These are phyloP conservation scores for Dinomys branickii DNA, from an alignment of 2,113 vertebrate genomes.

Conservation along the genomic window DNA sequence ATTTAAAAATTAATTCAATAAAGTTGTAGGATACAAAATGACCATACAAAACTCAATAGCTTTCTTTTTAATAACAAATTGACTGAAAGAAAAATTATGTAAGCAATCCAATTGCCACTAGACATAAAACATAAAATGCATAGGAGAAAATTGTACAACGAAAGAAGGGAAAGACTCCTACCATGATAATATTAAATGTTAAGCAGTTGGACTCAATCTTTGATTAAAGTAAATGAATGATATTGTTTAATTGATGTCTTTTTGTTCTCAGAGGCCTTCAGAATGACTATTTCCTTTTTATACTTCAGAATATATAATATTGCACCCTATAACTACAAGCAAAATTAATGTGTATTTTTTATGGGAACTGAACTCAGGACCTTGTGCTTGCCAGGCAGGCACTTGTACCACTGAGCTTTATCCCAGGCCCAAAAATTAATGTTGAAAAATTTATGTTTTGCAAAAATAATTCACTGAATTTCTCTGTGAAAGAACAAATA, in stretches of 20 bases:
- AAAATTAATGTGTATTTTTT: not conserved
- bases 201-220: not conserved
- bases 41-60: not conserved
- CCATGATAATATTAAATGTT: not conserved
- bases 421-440: too few relatives aligned
- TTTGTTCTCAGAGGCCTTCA: not conserved
- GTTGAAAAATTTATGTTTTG: not conserved
- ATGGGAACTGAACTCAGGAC: too few relatives aligned
- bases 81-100: too few relatives aligned
- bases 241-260: not conserved
- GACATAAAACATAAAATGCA: not conserved
- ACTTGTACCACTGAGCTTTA: too few relatives aligned
- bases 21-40: not conserved
- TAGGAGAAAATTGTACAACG: not conserved
- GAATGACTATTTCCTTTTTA: not conserved
- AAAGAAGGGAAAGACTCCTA: too few relatives aligned
- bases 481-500: not conserved
- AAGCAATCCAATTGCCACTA: not conserved
- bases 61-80: not conserved
- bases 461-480: not conserved
- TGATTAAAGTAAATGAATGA: not conserved
- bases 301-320: not conserved
- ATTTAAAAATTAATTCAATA: not conserved
- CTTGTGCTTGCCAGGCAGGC: too few relatives aligned
- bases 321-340: not conserved